Conservation (phyloP, 2,888 invertebrate genomes). For the Synergus laeviventris region DNA sequence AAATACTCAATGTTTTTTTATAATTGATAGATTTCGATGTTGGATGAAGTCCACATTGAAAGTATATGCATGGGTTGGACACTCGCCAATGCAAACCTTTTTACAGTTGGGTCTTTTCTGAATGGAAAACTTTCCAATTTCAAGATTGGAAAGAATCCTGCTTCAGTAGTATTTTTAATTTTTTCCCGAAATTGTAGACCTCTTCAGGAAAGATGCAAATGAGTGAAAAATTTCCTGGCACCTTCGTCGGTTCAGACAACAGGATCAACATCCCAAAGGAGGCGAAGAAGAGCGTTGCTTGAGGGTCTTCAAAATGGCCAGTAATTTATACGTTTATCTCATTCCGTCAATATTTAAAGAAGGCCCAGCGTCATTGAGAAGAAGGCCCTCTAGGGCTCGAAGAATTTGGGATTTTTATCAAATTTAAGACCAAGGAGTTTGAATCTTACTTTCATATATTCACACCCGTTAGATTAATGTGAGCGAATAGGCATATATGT, state of each 20-base stretch:
- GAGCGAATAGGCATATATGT: constrained; percentile 46
- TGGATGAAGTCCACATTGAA: no score
- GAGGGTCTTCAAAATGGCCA: constrained; percentile 60
- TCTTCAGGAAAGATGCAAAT: constrained; percentile 14
- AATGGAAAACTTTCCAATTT: not conserved
- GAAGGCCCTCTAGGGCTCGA: constrained; percentile 52
- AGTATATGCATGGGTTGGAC: no score
- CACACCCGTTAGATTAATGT: constrained; percentile 56
- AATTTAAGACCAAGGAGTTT: constrained; percentile 14
- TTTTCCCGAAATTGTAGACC: not conserved
- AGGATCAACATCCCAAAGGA: constrained; percentile 61
- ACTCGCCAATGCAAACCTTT: no score
- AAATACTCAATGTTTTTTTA: no score
- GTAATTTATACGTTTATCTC: constrained; percentile 69
- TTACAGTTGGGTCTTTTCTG: no score
- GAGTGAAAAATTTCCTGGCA: constrained; percentile 46
- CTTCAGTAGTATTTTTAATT: not conserved
- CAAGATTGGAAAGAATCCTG: not conserved
- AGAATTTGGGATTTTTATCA: constrained; percentile 46
- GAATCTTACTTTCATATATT: no score
- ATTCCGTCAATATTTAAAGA: constrained; percentile 68
- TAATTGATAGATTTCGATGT: no score
- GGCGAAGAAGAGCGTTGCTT: constrained; percentile 54
- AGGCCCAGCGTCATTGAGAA: constrained; percentile 53
- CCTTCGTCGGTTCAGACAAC: constrained; percentile 50